Evolutionary conservation across 2,113 vertebrate genomes (phyloP).

Genomic region (Cyanistes caeruleus): DNA sequence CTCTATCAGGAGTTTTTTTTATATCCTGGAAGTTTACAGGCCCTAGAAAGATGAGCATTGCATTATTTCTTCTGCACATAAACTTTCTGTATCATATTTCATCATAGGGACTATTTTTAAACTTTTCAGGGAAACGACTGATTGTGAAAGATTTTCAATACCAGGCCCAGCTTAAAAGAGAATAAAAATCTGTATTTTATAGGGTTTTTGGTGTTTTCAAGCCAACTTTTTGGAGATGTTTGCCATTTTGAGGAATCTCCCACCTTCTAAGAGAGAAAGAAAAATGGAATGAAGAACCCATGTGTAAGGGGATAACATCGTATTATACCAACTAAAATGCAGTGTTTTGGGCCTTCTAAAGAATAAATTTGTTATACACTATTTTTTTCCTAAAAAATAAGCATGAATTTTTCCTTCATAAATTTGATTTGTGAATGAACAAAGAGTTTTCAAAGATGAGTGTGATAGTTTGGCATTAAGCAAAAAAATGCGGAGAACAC

Average conservation of each 20-base stretch:
- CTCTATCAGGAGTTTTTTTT: not conserved
- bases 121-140: not conserved
- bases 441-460: too few species aligned
- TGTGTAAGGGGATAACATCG: not conserved
- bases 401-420: not conserved
- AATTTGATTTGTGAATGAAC: not conserved
- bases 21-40: not conserved
- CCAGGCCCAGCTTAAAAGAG: not conserved
- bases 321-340: not conserved
- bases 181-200: not conserved
- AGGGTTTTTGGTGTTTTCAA: not conserved
- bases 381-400: not conserved
- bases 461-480: too few species aligned
- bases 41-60: not conserved
- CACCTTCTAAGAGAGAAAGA: not conserved
- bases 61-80: not conserved
- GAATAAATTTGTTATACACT: rapidly evolving
- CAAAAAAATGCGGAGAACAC: too few species aligned
- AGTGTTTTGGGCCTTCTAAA: not conserved
- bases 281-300: not conserved
- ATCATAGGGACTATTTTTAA: not conserved
- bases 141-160: not conserved
- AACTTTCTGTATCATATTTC: not conserved
- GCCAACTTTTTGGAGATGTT: not conserved
- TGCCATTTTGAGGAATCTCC: not conserved